Evolutionary conservation across 2,113 vertebrate species (phyloP), one percentile per base, ranked within the genome.

Genomic region (Apistogramma diplotaenia): DNA sequence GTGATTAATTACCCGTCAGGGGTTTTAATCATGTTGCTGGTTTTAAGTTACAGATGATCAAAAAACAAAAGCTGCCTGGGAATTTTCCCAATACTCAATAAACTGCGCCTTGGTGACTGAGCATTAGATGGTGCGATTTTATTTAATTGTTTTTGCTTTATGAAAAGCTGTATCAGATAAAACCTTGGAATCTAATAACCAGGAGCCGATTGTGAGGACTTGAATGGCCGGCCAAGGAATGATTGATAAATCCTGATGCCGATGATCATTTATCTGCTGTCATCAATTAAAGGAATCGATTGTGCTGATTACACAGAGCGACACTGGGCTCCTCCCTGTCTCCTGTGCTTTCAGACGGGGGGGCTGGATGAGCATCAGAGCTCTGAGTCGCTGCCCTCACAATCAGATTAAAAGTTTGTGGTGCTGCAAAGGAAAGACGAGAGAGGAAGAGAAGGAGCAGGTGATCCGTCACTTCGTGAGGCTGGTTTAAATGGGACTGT

Each of bases 331-430:
- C 57, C 60, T 37, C 25, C 5, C 55, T 0, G 16, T 46, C 61
- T 71, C 79, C 62, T 29, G 76, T 49, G 74, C 56, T 29, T 51
- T 60, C 51, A 59, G 71, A 31, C 53, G 13, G 72, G 49, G 12
- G 33, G 33, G 65, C 23, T 79, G 72, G 86, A 62, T 18, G 16
- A 31, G n/a, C 65, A 84, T 71, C 85, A 84, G 27, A 85, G 78
- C 49, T 37, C 61, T 10, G 11, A 33, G 75, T 27, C 43, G 25
- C 49, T 25, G 2, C 59, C 65, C 43, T 40, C 15, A 29, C 35
- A 43, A 58, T 74, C 83, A 65, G 78, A 84, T 88, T 78, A 74
- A 84, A 90, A 84, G 37, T 79, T 70, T 71, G 16, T 35, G 9
- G 37, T 21, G n/a, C 37, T 58, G 73, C 27, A 37, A 55, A 82